These are phyloP conservation scores for Drosophila hydei DNA, from an alignment of 1,140 invertebrate species.

Conservation along the genomic window DNA sequence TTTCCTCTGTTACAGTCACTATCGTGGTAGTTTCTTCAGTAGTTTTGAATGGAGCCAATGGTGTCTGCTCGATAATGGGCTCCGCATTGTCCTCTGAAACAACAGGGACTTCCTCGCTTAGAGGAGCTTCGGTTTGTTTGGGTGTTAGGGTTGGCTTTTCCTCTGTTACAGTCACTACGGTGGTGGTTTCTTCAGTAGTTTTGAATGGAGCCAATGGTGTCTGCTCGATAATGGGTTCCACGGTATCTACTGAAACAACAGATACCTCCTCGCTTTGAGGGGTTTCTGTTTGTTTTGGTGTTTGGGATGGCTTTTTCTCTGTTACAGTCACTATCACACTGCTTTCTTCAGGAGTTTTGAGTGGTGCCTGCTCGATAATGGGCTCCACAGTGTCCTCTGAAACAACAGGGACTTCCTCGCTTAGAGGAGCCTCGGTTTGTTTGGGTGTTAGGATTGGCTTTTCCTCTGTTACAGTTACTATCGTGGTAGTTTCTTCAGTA, in stretches of 20 bases:
- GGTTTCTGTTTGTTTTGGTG: no score
- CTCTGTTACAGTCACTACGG: background rate
- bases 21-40: background rate
- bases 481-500: background rate
- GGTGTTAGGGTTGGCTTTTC: background rate
- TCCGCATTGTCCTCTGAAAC: background rate
- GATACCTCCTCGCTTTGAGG: no score
- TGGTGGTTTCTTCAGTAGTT: background rate
- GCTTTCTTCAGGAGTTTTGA: no score
- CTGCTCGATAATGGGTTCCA: background rate
- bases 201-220: constrained; percentile 18
- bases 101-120: background rate
- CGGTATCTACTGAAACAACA: no score
- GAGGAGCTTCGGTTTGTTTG: background rate
- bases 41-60: constrained; percentile 20
- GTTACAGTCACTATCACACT: no score
- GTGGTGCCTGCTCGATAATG: background rate
- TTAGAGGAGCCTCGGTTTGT: background rate
- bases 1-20: constrained; percentile 4
- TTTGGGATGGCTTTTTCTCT: no score
- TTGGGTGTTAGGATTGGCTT: background rate
- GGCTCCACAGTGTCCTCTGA: background rate
- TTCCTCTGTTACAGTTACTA: constrained; percentile 4
- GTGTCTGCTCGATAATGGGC: background rate
- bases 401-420: background rate